Conservation (phyloP, 92 coral and sea anemone genomes). For the Porites rus region DNA sequence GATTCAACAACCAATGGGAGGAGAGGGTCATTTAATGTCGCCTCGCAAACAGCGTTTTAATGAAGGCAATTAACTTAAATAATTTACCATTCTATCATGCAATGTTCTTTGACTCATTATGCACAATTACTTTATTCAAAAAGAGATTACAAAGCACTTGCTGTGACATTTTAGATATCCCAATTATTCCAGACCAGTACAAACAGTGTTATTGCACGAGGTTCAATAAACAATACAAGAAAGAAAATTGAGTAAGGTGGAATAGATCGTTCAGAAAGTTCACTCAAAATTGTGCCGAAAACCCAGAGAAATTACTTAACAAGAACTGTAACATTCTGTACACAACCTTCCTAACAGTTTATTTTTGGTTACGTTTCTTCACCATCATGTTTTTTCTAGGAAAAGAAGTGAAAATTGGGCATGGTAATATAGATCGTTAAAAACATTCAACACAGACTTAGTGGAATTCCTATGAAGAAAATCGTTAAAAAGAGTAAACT, state of each 20-base stretch:
- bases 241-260: background rate
- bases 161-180: background rate
- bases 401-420: no score
- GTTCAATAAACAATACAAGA: background rate
- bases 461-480: no score
- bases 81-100: background rate
- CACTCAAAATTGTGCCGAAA: background rate
- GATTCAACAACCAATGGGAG: constrained; percentile 8
- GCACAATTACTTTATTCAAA: constrained; percentile 17
- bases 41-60: constrained; percentile 25
- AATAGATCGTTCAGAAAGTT: background rate
- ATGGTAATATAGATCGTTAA: no score
- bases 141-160: background rate
- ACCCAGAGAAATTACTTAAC: background rate
- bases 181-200: background rate
- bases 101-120: constrained; percentile 15
- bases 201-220: background rate
- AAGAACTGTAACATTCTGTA: no score
- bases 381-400: no score
- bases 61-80: constrained; percentile 7
- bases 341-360: no score
- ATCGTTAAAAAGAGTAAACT: no score
- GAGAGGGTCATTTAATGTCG: background rate
- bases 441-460: no score
- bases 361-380: no score